These are phyloP conservation scores for Sarcophaga bullata DNA, from an alignment of 1,140 invertebrate genomes.

Conservation along the genomic window DNA sequence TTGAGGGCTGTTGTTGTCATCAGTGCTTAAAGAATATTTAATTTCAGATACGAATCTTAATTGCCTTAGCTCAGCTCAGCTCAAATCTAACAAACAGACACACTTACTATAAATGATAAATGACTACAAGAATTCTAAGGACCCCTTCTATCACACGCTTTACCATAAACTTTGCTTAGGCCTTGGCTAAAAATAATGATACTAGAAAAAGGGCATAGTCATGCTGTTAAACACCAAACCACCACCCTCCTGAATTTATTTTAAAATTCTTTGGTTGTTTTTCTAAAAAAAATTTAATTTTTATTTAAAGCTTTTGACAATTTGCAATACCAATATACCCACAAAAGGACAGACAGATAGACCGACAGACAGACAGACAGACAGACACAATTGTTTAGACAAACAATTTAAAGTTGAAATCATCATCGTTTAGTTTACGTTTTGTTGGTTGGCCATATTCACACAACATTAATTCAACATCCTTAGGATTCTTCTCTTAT, in stretches of 20 bases:
- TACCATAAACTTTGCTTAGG: no score
- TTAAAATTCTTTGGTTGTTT: no score
- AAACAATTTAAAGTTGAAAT: no score
- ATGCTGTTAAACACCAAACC: no score
- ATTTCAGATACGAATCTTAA: conserved; percentile 44
- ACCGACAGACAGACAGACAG: no score
- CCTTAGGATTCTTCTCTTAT: neutral
- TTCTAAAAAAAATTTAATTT: conserved; percentile 13
- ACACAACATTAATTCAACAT: neutral
- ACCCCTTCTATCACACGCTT: no score
- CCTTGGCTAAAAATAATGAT: no score
- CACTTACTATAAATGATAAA: neutral
- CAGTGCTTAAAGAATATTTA: conserved; percentile 37
- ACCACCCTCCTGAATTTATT: no score
- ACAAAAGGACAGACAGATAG: no score
- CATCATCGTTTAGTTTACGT: neutral
- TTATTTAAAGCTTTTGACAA: conserved; percentile 3
- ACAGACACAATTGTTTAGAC: no score
- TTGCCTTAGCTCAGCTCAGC: conserved; percentile 27
- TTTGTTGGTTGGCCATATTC: conserved; percentile 1
- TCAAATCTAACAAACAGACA: neutral
- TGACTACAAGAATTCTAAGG: no score
- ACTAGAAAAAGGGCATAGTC: no score
- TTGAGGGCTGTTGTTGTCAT: conserved; percentile 4
- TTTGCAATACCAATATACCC: neutral